Percentiles rank a stretch among this genome's conserved stretches.
Evolutionary conservation across 2,888 invertebrate genomes (phyloP).

Genomic region (Pycnomerus fuliginosus): DNA sequence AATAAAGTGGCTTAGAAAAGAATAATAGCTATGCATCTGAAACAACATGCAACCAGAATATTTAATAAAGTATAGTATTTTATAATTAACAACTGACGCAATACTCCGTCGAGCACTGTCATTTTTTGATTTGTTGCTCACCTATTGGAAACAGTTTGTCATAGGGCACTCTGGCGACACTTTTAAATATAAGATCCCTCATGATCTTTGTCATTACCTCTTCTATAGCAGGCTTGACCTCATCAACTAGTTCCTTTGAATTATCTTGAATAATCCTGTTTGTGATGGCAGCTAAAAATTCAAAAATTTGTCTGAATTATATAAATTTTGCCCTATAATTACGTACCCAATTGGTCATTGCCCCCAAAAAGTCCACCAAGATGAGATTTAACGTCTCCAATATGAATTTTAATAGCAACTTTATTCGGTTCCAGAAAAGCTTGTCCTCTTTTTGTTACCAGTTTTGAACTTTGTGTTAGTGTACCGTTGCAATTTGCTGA

Average conservation of each 20-base stretch:
- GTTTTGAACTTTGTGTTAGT: neutral
- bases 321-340: too few species aligned
- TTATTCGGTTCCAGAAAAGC: neutral
- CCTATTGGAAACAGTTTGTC: slow-evolving; percentile 12
- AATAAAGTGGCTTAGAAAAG: too few species aligned
- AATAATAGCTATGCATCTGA: too few species aligned
- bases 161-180: slow-evolving; percentile 12
- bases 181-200: slow-evolving; percentile 10
- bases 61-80: too few species aligned
- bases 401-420: neutral
- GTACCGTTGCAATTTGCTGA: neutral
- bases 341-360: too few species aligned
- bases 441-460: neutral
- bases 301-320: too few species aligned
- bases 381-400: neutral
- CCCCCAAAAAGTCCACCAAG: too few species aligned
- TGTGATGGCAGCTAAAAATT: neutral
- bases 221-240: slow-evolving; percentile 18
- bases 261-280: slow-evolving; percentile 10
- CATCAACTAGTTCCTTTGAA: slow-evolving; percentile 9
- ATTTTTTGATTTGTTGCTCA: neutral
- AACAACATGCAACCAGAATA: too few species aligned
- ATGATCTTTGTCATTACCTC: slow-evolving; percentile 11
- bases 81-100: too few species aligned
- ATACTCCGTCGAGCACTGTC: too few species aligned